Percentiles rank a stretch among this genome's conserved stretches.
phyloP scores from a whole-genome alignment of 2,888 invertebrate species.

The Vesta saturnalis region DNA sequence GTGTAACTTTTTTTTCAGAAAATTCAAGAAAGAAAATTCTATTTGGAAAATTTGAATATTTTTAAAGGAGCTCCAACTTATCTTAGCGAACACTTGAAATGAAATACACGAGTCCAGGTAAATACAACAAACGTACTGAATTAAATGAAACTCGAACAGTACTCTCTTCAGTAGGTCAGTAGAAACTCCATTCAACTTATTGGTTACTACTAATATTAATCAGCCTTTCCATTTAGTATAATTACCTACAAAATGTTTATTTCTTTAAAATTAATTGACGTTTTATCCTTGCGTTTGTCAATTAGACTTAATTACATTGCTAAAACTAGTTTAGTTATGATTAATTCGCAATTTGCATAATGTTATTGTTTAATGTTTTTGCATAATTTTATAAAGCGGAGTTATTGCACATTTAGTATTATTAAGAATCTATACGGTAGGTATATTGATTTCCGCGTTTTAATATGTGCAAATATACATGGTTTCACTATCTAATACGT shows the following conservation, averaged over 20 bases:
- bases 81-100: conserved; percentile 25
- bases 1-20: conserved; percentile 7
- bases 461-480: too few relatives aligned
- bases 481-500: too few relatives aligned
- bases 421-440: too few relatives aligned
- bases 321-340: too few relatives aligned
- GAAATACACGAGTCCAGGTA: conserved; percentile 31
- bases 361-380: too few relatives aligned
- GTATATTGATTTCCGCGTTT: too few relatives aligned
- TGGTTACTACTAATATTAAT: not conserved
- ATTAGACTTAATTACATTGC: too few relatives aligned
- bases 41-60: conserved; percentile 12
- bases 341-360: too few relatives aligned
- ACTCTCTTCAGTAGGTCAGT: conserved; percentile 35
- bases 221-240: not conserved
- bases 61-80: conserved; percentile 8
- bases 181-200: conserved; percentile 24
- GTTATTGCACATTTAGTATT: too few relatives aligned
- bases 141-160: conserved; percentile 12
- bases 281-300: not conserved
- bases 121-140: conserved; percentile 16
- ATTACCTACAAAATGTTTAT: not conserved
- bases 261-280: not conserved
- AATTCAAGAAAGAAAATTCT: conserved; percentile 24
- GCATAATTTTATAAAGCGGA: too few relatives aligned